Base-by-base conservation (phyloP, 2,888 invertebrate genomes). In the Epsilonema sp. region DNA sequence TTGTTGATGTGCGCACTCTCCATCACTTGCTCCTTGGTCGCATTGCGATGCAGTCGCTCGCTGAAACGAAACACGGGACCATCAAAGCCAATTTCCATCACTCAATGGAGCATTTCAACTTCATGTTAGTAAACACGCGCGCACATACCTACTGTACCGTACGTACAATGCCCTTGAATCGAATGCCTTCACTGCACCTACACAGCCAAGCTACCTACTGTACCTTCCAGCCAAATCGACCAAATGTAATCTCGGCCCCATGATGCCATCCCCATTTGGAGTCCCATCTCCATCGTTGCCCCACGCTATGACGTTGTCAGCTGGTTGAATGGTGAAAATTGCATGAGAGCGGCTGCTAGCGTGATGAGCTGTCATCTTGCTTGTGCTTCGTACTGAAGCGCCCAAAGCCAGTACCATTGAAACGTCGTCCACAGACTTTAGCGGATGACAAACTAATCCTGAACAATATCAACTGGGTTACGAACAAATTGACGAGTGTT, bases 1-100 rank as follows among this genome's bases (percentile, higher is more conserved):
- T 85, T 84, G 68, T 85, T 85, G 61, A 85, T 85, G 67, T 84
- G 83, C 22, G 82, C 83, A 47, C 84, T 84, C 67, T 85, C 84
- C 66, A 82, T 84, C 53, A 89, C 70, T 22, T 87, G 74, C 67
- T 84, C 80, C 0, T 87, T 87, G 8, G 84, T 85, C 20, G 87
- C 85, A 37, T 85, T 86, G 16, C 83, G 78, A 68, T 83, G 82
- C 0, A 84, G 84, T 39, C 84, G 74, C 67, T 85, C 85, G 63
- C 84, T 84, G 56, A 1, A 57, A n/a, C n/a, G n/a, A n/a, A n/a
- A n/a, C n/a, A n/a, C n/a, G n/a, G n/a, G n/a, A n/a, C n/a, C n/a
- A n/a, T n/a, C n/a, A n/a, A n/a, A n/a, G n/a, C n/a, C n/a, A n/a
- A n/a, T n/a, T n/a, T n/a, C n/a, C n/a, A n/a, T n/a, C n/a, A n/a